Conservation (phyloP, 2,888 invertebrate species). For the Drosophila macrothrix region DNA sequence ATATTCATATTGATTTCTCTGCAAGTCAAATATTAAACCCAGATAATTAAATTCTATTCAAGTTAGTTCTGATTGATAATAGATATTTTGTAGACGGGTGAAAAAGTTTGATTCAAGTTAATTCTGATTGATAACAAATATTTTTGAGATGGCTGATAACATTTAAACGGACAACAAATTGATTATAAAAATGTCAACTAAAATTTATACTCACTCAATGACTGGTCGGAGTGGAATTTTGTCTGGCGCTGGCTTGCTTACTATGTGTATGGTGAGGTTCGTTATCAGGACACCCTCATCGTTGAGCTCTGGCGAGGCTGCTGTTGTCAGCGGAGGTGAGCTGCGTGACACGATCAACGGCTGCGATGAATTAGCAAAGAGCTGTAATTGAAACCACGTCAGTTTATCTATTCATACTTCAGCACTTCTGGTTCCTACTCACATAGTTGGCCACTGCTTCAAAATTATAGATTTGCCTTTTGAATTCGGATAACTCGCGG, state of each 20-base stretch:
- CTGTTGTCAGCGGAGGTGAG: constrained; percentile 75
- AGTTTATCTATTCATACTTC: accelerated
- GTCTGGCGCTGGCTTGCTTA: constrained; percentile 89
- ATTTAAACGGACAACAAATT: too few species aligned
- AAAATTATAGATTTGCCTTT: constrained; percentile 90
- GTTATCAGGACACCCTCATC: constrained; percentile 90
- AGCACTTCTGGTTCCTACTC: constrained; percentile 45
- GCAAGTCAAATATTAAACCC: constrained; percentile 44
- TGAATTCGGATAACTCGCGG: constrained; percentile 89
- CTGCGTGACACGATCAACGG: constrained; percentile 74
- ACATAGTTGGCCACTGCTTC: constrained; percentile 90
- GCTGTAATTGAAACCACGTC: constrained; percentile 51
- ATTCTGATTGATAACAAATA: background rate
- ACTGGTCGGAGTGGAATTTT: constrained; percentile 85
- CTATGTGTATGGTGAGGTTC: constrained; percentile 93
- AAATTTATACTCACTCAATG: constrained; percentile 78
- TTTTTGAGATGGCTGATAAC: too few species aligned
- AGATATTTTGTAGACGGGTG: background rate
- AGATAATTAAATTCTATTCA: background rate
- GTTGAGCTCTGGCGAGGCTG: constrained; percentile 78
- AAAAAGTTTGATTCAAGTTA: background rate
- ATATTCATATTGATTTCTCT: constrained; percentile 90
- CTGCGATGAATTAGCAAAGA: constrained; percentile 81
- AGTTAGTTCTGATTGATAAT: background rate
- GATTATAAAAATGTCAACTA: background rate